Evolutionary conservation across 2,888 invertebrate genomes (phyloP), one percentile per base, ranked within the genome.

Genomic region (Troides oblongomaculatus): DNA sequence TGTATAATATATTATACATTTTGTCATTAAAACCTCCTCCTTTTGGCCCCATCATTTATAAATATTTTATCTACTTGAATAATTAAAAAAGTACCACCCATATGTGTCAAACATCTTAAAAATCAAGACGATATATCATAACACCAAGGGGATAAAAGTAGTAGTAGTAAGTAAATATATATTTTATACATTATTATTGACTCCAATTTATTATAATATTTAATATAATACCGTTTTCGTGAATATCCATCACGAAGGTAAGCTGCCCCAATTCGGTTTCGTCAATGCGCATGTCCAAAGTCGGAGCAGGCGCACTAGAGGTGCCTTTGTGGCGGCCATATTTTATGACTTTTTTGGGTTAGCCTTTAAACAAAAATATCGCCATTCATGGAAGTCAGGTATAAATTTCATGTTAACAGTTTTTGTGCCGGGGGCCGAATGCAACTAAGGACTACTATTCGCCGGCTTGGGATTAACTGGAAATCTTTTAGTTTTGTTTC

Each of bases 341-440:
- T 87, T 90, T 90, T 87, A 86, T 88, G 86, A 82, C 83, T 78
- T 81, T 82, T 88, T 88, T 87, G 80, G 78, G 77, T 74, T 82
- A 83, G 80, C 81, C 81, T 83, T 83, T 82, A 82, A 81, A 87
- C 85, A 76, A 85, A 87, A 89, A 87, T 88, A 87, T 81, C 84
- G 81, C 82, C 88, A 89, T 91, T 90, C 88, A 90, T 89, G 87
- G 86, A 78, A 84, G 83, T 84, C 91, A 92, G 91, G 91, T 91
- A 92, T 86, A 90, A 86, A 87, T 84, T 86, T 86, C 81, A 79
- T 74, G 80, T 81, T 77, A 81, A 82, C 77, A 78, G 78, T 81
- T 82, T 83, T 81, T 79, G 76, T 78, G 76, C 78, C 78, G 81
- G 75, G 73, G 73, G 78, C 82, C 78, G 78, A 81, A 81, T 79